Evolutionary conservation across 2,113 vertebrate species (phyloP), one percentile per base, ranked within the genome.

Genomic region (Archilochus colubris): DNA sequence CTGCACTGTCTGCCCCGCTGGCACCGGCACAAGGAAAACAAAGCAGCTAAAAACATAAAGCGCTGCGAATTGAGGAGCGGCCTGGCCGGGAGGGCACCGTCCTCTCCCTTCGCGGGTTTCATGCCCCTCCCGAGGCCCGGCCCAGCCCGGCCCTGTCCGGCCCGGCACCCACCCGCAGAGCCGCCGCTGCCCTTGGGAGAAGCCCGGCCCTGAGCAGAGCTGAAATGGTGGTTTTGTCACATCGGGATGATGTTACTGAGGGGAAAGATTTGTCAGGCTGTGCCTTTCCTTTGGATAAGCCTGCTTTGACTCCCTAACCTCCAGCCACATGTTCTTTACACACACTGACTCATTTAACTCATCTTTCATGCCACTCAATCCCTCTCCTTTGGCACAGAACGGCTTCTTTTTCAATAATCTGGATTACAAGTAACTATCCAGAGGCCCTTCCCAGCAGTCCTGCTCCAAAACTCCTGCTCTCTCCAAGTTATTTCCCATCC

Each of bases 1-100:
- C 93, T 14, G 86, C 78, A 93, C 92, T 86, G 94, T 96, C 95
- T 91, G 91, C 91, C 57, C 78, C 2, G 69, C 67, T 83, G 93
- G 91, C 94, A 95, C 59, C 69, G 33, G 27, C 83, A 91, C 90
- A 86, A 91, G 91, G 78, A 25, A 62, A 82, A 90, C 83, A 88
- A 62, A 61, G 91, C 58, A 63, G 74, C 87, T 70, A 21, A 72
- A 90, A 91, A 22, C 74, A 81, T 51, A 64, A 83, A 87, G 64
- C 43, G 28, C 81, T 4, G 5, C 44, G 83, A 66, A 84, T 75
- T 58, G 7, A 27, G 74, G 62, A 72, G 7, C 25, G 0, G 51
- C 4, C 3, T 1, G 9, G 55, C 75, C 4, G 1, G 30, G 21
- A 36, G 57, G 17, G 15, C 10, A 55, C 68, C 18, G 1, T 0